These are phyloP conservation scores for Linnaemya tessellans DNA, from an alignment of 2,888 invertebrate species.

Conservation along the genomic window DNA sequence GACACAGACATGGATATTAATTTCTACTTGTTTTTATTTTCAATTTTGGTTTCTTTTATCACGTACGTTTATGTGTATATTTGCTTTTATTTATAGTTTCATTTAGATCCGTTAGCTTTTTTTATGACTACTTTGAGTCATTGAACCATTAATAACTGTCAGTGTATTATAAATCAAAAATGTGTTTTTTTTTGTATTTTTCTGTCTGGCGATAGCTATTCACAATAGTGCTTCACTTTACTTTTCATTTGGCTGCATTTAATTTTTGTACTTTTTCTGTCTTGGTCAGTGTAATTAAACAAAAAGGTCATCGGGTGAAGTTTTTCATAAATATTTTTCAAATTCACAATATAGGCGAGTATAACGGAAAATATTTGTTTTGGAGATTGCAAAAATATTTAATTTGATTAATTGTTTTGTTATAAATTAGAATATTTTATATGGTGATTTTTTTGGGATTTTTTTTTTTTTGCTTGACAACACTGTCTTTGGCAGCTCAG, in stretches of 20 bases:
- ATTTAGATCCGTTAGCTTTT: background rate
- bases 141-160: conserved; percentile 50
- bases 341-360: background rate
- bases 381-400: background rate
- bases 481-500: too few relatives aligned
- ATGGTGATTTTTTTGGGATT: too few relatives aligned
- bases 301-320: background rate
- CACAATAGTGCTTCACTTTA: background rate
- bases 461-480: too few relatives aligned
- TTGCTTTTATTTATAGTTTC: background rate
- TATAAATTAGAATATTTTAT: too few relatives aligned
- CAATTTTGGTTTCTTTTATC: conserved; percentile 11
- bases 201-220: background rate
- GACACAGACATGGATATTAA: background rate
- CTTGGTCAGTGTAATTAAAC: background rate
- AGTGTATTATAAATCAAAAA: conserved; percentile 38
- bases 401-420: background rate
- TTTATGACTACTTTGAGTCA: conserved; percentile 29
- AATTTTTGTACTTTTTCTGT: background rate
- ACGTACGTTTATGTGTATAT: background rate
- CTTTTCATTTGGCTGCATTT: background rate
- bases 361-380: background rate
- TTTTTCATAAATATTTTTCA: background rate
- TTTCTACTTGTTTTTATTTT: background rate
- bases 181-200: conserved; percentile 13